Base-by-base conservation (phyloP, 2,888 invertebrate genomes). In the Drosophila suboccidentalis region DNA sequence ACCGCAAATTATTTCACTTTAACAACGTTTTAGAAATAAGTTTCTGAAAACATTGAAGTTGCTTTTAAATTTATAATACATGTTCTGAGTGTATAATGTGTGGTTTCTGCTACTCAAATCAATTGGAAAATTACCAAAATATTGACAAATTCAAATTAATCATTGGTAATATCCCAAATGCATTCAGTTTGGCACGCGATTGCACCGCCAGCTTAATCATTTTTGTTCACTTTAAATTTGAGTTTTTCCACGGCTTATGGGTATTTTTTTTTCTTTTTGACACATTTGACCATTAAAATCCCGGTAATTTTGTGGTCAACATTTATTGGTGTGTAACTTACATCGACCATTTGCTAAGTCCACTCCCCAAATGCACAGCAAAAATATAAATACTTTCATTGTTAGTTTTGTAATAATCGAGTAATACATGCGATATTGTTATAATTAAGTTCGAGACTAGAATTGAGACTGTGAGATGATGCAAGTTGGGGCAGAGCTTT, bases 341-440 rank as follows among this genome's bases (percentile, higher is more conserved):
- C 85, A 85, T 32, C 66, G 80, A 44, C 75, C 81, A 49, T 57
- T 62, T 49, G 65, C 50, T 49, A 47, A 59, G 22, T 67, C 47
- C 63, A 51, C 74, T 43, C 61, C 64, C 55, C 69, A 71, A 55
- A 71, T 32, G 55, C 70, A 70, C 44, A 77, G 47, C 36, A 63
- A 39, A 13, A 67, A 46, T 19, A 71, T 51, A 53, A 69, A 8
- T 11, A 69, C 38, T 47, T 65, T 71, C 79, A 81, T 81, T 53
- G 38, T 32, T 34, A 13, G 26, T 8, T 17, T 26, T 17, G 11
- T 29, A 17, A 26, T 9, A 34, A 13, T 13, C 41, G 26, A 39
- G 29, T 32, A 4, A 32, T 4, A 11, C 34, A 46, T 57, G 44
- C 57, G 44, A 13, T 38, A 50, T 50, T 32, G n/a, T 55, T 36